Evolutionary conservation across 2,888 invertebrate genomes (phyloP).

Genomic region (Hypercompe scribonia): DNA sequence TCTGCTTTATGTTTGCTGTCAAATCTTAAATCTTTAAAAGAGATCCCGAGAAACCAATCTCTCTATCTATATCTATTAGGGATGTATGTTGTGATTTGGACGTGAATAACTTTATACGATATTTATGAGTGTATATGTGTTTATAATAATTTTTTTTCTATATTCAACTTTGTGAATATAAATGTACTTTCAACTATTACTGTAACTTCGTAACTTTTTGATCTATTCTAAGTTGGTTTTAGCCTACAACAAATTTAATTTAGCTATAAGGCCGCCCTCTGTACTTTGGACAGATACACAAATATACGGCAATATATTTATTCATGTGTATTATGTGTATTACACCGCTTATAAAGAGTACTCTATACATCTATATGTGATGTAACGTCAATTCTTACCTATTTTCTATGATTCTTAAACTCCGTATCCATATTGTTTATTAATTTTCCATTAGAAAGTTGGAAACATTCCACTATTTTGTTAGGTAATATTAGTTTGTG

Average conservation of each 20-base stretch:
- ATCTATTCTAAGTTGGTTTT: background rate
- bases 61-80: slow-evolving; percentile 24
- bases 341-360: background rate
- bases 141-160: no score
- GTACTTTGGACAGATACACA: background rate
- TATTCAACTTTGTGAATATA: background rate
- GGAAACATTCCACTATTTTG: background rate
- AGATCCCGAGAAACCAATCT: slow-evolving; percentile 30
- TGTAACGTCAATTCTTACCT: background rate
- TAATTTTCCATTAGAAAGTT: background rate
- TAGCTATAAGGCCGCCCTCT: background rate
- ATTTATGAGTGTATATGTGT: no score
- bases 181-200: background rate
- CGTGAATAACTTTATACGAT: background rate
- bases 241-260: background rate
- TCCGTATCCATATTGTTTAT: background rate
- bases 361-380: no score
- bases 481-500: slow-evolving; percentile 20
- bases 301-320: background rate
- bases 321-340: background rate
- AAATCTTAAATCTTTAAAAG: slow-evolving; percentile 35
- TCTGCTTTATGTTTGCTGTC: slow-evolving; percentile 41
- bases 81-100: slow-evolving; percentile 28
- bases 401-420: background rate
- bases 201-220: background rate